These are phyloP conservation scores for Lasioglossum lativentre DNA, from an alignment of 2,888 invertebrate genomes.

Conservation along the genomic window DNA sequence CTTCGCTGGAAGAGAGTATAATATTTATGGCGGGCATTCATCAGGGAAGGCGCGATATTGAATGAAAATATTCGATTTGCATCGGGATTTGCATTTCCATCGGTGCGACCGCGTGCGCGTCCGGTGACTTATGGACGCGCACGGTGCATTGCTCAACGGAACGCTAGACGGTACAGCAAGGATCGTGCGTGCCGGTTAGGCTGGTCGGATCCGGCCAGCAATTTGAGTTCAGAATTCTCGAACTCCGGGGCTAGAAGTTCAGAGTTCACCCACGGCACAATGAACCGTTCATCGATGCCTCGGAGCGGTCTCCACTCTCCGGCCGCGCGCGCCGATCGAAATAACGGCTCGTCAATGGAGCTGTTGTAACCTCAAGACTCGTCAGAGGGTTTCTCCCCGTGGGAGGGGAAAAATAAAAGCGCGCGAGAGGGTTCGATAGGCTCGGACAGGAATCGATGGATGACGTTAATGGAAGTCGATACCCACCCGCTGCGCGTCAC, in stretches of 20 bases:
- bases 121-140: constrained; percentile 1
- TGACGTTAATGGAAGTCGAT: constrained; percentile 67
- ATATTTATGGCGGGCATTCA: neutral
- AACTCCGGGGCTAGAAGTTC: constrained; percentile 66
- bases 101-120: neutral
- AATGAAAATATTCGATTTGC: constrained; percentile 5
- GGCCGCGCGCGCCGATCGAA: constrained; percentile 51
- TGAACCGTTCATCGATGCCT: constrained; percentile 71
- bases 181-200: constrained; percentile 34
- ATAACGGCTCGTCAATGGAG: constrained; percentile 70
- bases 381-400: constrained; percentile 29
- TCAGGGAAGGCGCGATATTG: neutral
- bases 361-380: constrained; percentile 66
- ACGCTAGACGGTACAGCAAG: neutral
- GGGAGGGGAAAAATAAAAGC: constrained; percentile 7
- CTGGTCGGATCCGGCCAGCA: constrained; percentile 29
- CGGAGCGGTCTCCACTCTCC: constrained; percentile 46
- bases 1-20: neutral
- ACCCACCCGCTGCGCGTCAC: constrained; percentile 71
- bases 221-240: constrained; percentile 61
- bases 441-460: constrained; percentile 19
- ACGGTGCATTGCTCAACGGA: neutral
- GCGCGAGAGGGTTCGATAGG: constrained; percentile 29
- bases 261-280: constrained; percentile 70
- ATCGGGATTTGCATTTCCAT: neutral